Conservation (phyloP, 1,140 invertebrate genomes). For the Telenomus remus region DNA sequence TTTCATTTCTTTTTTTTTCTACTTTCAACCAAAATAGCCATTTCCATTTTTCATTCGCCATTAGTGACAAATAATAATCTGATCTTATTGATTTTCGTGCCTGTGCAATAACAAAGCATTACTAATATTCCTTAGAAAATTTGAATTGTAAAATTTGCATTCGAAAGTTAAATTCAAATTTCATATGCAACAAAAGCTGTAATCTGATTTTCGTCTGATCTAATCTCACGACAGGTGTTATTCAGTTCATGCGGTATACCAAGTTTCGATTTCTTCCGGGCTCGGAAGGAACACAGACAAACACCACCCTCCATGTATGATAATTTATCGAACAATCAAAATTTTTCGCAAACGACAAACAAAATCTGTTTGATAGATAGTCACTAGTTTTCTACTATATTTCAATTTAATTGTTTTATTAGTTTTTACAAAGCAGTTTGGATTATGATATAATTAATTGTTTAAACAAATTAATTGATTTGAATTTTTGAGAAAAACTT, state of each 20-base stretch:
- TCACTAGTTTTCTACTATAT: too few relatives aligned
- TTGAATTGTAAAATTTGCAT: slow-evolving; percentile 1
- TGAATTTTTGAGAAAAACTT: too few relatives aligned
- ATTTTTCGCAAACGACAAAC: slow-evolving; percentile 12
- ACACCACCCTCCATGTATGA: slow-evolving; percentile 20
- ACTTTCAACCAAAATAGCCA: too few relatives aligned
- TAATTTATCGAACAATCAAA: slow-evolving; percentile 43
- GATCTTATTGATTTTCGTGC: too few relatives aligned
- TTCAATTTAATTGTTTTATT: too few relatives aligned
- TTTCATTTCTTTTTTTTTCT: too few relatives aligned
- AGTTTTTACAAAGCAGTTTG: too few relatives aligned
- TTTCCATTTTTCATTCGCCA: too few relatives aligned
- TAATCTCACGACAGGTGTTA: slow-evolving; percentile 34
- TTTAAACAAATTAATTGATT: too few relatives aligned
- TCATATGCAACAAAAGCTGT: background rate
- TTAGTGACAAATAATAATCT: too few relatives aligned
- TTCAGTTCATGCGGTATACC: slow-evolving; percentile 48
- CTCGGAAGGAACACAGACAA: slow-evolving; percentile 51
- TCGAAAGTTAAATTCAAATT: background rate
- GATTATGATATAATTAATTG: too few relatives aligned
- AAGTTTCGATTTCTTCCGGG: slow-evolving; percentile 61
- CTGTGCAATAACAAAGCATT: background rate
- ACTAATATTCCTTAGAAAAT: background rate
- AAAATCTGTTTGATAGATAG: too few relatives aligned
- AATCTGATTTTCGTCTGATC: slow-evolving; percentile 17